Evolutionary conservation across 1,140 invertebrate genomes (phyloP), one percentile per base, ranked within the genome.

Genomic region (Drosophila tropicalis): DNA sequence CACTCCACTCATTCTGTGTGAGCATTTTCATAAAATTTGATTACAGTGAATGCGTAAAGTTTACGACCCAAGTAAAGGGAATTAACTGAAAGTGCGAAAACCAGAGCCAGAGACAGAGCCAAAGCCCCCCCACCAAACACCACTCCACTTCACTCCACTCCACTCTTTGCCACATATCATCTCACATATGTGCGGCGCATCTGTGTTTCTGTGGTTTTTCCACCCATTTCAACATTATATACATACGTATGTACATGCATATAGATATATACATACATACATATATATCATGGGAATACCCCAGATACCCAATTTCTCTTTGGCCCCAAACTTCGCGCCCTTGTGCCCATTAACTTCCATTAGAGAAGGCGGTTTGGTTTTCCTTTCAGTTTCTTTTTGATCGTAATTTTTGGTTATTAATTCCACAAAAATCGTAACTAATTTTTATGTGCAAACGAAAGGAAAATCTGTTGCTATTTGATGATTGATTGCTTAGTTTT

Each of bases 21-120:
- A 83, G 76, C 72, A 83, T 83, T 83, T 71, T 83, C 80, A 83
- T 83, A 83, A 79, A 82, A 83, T 83, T 83, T 83, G 81, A 83
- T 83, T 83, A 83, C 81, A 83, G 80, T 70, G 80, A 83, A 83
- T 83, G 81, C 81, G 80, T 83, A 83, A 83, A 83, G 76, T 83
- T 83, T 83, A 83, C 81, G 81, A 83, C 66, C 44, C 79, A 82
- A 82, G 74, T 73, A 78, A 82, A 68, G 79, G 79, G 74, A 82
- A 82, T 82, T 82, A 82, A 82, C 79, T 81, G 55, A 77, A 82
- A 81, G 73, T 81, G 74, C 44, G 66, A 74, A 63, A 64, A 39
- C 34, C 47, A 56, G 44, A 51, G 44, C 47, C 56, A 57, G 47
- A 15, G 41, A 51, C 36, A 39, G 36, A 13, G 36, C 17, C 62